A percentile compares a stretch with the other conserved stretches of the same genome.
These are phyloP conservation scores for Lasioglossum baleicum DNA, from an alignment of 1,140 invertebrate genomes.

Conservation along the genomic window DNA sequence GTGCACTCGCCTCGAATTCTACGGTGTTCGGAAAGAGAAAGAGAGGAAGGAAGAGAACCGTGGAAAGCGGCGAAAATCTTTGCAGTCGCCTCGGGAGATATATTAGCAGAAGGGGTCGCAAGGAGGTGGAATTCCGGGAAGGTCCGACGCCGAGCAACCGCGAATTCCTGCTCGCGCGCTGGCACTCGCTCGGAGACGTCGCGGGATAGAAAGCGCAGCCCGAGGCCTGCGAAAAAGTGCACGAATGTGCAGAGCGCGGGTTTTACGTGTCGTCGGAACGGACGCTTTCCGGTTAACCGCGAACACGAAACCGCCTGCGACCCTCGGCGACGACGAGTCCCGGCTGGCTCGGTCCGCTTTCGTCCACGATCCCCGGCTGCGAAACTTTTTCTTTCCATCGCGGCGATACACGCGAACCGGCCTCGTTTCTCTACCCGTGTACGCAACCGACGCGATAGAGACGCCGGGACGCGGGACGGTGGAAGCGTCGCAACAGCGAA, in stretches of 20 bases:
- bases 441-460: neutral
- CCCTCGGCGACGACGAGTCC: slow-evolving; percentile 50
- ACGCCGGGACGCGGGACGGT: slow-evolving; percentile 19
- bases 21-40: too few species aligned
- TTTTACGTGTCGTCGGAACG: slow-evolving; percentile 49
- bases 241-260: slow-evolving; percentile 21
- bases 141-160: too few species aligned
- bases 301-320: slow-evolving; percentile 43
- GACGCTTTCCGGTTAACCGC: slow-evolving; percentile 61
- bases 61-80: neutral
- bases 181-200: slow-evolving; percentile 3
- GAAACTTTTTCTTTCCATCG: slow-evolving; percentile 52
- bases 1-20: too few species aligned
- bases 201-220: slow-evolving; percentile 24
- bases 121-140: neutral
- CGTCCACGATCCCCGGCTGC: slow-evolving; percentile 21
- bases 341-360: slow-evolving; percentile 49
- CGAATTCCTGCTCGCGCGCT: slow-evolving; percentile 4
- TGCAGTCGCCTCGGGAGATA: neutral
- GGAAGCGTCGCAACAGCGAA: slow-evolving; percentile 44
- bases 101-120: too few species aligned
- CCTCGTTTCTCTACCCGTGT: neutral
- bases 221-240: slow-evolving; percentile 40
- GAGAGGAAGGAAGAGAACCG: too few species aligned
- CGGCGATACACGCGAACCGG: neutral